A percentile compares a stretch with the other conserved stretches of the same genome.
Conservation (phyloP, 2,113 vertebrate species). For the Chinchilla lanigera region DNA sequence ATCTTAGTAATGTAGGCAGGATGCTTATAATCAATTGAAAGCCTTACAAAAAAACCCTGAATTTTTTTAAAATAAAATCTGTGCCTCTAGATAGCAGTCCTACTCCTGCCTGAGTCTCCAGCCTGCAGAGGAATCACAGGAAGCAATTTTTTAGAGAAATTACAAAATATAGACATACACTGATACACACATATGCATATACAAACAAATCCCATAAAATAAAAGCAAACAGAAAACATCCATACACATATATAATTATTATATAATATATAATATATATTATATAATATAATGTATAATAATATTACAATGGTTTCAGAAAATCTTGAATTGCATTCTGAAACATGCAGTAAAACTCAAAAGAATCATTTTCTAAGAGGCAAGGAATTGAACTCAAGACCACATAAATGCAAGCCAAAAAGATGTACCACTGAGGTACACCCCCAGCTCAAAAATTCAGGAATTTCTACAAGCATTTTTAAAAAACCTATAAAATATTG, state of each 20-base stretch:
- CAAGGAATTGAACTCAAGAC: neutral
- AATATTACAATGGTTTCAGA: neutral
- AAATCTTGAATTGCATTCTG: neutral
- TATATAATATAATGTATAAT: too few relatives aligned
- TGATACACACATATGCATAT: too few relatives aligned
- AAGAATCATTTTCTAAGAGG: neutral
- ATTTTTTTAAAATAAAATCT: neutral
- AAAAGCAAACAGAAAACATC: neutral
- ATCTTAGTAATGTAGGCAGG: neutral
- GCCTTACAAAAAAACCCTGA: neutral
- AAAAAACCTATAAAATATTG: neutral
- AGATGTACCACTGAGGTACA: neutral
- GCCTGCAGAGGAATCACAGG: neutral
- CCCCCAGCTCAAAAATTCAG: neutral
- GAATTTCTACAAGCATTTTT: neutral
- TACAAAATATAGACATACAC: neutral
- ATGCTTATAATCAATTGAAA: neutral
- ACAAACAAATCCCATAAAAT: neutral
- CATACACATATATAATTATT: neutral
- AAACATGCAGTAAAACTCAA: neutral
- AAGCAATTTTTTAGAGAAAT: neutral
- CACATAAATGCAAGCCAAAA: neutral
- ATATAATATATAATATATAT: too few relatives aligned
- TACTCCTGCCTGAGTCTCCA: neutral
- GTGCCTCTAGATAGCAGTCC: neutral